These are phyloP conservation scores for Onychostruthus taczanowskii DNA, from an alignment of 2,113 vertebrate genomes.

Conservation along the genomic window DNA sequence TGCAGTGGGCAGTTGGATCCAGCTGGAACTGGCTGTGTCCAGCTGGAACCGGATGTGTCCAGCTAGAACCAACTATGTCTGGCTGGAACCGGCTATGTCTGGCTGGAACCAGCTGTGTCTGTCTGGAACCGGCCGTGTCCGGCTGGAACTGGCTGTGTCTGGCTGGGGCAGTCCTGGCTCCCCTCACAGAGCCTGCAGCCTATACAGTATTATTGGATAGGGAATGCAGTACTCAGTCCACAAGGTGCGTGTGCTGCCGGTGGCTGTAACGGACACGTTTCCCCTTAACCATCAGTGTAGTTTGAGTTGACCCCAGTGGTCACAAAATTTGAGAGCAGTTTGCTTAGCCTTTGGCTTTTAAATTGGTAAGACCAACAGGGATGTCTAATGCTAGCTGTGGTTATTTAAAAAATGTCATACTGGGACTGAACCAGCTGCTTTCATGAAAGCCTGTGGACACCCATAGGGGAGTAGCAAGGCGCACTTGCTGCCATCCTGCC, in stretches of 20 bases:
- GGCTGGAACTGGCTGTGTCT: rapidly evolving
- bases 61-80: no score
- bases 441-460: neutral
- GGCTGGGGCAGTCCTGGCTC: rapidly evolving
- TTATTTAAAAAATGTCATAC: neutral
- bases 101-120: no score
- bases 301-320: neutral
- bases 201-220: rapidly evolving
- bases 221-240: neutral
- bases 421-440: neutral
- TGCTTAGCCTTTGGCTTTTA: neutral
- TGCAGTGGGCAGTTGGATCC: rapidly evolving
- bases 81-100: no score
- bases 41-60: no score
- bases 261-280: neutral
- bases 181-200: rapidly evolving
- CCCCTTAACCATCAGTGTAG: neutral
- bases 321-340: neutral
- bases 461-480: rapidly evolving
- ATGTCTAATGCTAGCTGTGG: neutral
- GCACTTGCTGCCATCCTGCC: neutral
- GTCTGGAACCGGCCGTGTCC: no score
- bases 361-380: neutral
- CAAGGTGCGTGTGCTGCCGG: rapidly evolving
- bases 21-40: neutral